Evolutionary conservation across 2,113 vertebrate species (phyloP), one percentile per base, ranked within the genome.

Genomic region (Dromiciops gliroides): DNA sequence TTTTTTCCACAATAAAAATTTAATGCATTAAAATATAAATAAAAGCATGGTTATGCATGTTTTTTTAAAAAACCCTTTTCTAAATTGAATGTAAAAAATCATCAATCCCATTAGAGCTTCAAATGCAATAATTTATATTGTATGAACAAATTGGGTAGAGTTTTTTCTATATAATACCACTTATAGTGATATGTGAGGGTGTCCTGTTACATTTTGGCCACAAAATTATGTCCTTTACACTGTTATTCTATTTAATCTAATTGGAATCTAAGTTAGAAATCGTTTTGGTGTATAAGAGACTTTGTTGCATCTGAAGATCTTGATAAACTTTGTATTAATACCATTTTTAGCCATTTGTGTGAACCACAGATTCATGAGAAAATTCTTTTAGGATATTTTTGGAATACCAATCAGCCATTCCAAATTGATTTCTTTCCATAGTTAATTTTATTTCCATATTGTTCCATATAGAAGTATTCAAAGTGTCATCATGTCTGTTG

Each of bases 371-470:
- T 89, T 96, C 56, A 92, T 8, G 52, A 52, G 90, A 91, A 96
- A 93, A 3, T 47, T 94, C 89, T 97, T 53, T 96, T 51, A 26
- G 88, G 2, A 89, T 22, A 67, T 89, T 96, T 96, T 96, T 93
- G 37, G 97, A 96, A 95, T 92, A 44, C 47, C 14, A 89, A 92
- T 92, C n/a, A 90, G n/a, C 75, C 97, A 60, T 91, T 97, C 91
- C 2, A 52, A 89, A 94, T 95, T 50, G 92, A n/a, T 90, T 90
- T 48, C 60, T 51, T 92, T 97, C 49, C 25, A n/a, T 96, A 48
- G 52, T 97, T 92, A 50, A 0, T 95, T 8, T 28, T 47, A 92
- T 93, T 92, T 93, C 31, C 90, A 44, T 90, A 25, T 93, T 95
- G 3, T 93, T 11, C 8, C 50, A 10, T 90, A 53, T 95, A 90